phyloP scores from a whole-genome alignment of 2,888 invertebrate species.

The Eilema depressum region DNA sequence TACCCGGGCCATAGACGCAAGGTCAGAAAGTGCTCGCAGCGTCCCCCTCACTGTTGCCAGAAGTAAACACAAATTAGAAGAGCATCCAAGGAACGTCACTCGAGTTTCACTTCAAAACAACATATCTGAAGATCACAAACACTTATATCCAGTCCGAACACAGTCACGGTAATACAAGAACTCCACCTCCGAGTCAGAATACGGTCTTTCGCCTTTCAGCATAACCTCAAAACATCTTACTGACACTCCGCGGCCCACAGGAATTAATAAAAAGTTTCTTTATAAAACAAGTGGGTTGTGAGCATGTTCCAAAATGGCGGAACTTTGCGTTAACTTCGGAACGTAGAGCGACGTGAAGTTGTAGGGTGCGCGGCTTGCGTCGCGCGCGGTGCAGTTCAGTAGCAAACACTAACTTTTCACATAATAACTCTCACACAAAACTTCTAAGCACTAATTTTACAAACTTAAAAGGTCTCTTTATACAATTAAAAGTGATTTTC shows the following conservation, averaged over 20 bases:
- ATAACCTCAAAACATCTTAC: constrained; percentile 87
- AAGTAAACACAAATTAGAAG: constrained; percentile 85
- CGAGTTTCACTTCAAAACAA: constrained; percentile 84
- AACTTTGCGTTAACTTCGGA: constrained; percentile 88
- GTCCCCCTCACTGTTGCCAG: constrained; percentile 73
- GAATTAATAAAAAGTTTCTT: constrained; percentile 88
- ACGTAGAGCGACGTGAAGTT: constrained; percentile 87
- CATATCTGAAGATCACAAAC: constrained; percentile 75
- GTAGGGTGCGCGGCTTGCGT: constrained; percentile 82
- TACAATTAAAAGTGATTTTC: constrained; percentile 62
- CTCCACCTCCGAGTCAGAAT: constrained; percentile 70
- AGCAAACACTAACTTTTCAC: constrained; percentile 81
- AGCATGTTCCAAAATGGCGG: constrained; percentile 88
- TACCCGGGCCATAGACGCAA: constrained; percentile 66
- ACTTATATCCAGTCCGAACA: constrained; percentile 60
- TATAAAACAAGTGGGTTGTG: constrained; percentile 88
- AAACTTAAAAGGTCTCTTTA: constrained; percentile 59
- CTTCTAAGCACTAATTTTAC: constrained; percentile 66
- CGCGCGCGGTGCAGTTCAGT: constrained; percentile 73
- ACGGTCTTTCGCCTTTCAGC: constrained; percentile 77
- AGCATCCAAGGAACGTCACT: constrained; percentile 80
- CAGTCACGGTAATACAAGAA: constrained; percentile 66
- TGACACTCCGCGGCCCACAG: constrained; percentile 87
- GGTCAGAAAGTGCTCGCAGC: constrained; percentile 70
- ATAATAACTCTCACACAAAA: constrained; percentile 72